Base-by-base conservation (phyloP, 2,888 invertebrate species). In the Drepanosiphum platanoidis region DNA sequence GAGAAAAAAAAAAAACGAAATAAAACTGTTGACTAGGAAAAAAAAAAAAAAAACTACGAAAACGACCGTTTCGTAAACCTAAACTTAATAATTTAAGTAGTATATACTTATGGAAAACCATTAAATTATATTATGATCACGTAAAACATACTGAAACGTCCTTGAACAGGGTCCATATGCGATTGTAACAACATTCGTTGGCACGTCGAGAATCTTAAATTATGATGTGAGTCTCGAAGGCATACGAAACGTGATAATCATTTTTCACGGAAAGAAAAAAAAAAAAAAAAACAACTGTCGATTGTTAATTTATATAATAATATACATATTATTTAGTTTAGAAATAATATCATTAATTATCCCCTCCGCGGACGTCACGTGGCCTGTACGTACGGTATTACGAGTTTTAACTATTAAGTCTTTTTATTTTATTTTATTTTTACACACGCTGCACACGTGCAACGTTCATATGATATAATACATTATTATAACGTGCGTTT, bases 91-190 rank as follows among this genome's bases (percentile, higher is more conserved):
- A 75, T 58, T 34, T 34, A 34, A 34, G n/a, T n/a, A 75, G 52
- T 36, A 34, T 75, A n/a, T 75, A 74, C 34, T 39, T 30, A 74
- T 61, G 9, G n/a, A 61, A 61, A 61, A 36, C 77, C 36, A 39
- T 77, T 77, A 77, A 77, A 61, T 61, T 77, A 77, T 77, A 77
- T 77, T 36, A 61, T 18, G 77, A 77, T 77, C 61, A 61, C 77
- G 77, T 61, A 61, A 64, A 52, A 72, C 42, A 52, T 9, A 46
- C 32, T 36, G 36, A 36, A 77, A 27, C 13, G 77, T 36, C 77
- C 77, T 77, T 61, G 61, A 61, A 27, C 64, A 11, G 36, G 39
- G 39, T 64, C 36, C 46, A 74, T 18, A 27, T 61, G 32, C 32
- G 46, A 42, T 79, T 68, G 32, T 34, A 34, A 79, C 79, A 46